Percentiles rank a stretch among this genome's conserved stretches.
phyloP scores from a whole-genome alignment of 2,888 invertebrate species.

The Cremastobaeus sp. region DNA sequence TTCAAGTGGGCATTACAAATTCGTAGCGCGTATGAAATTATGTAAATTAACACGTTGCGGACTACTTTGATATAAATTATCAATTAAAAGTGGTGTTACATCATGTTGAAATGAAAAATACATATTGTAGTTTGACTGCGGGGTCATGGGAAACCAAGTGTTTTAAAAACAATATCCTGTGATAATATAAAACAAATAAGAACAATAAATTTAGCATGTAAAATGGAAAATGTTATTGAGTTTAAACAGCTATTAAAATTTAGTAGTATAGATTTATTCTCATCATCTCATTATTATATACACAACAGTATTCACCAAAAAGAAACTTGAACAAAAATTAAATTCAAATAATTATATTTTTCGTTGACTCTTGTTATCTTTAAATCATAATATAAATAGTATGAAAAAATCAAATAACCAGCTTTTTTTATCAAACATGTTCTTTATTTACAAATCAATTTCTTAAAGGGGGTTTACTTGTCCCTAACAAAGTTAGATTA shows the following conservation, averaged over 20 bases:
- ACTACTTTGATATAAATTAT: constrained; percentile 18
- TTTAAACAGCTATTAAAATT: no score
- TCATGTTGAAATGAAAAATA: neutral
- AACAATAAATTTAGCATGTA: no score
- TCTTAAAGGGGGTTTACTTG: constrained; percentile 61
- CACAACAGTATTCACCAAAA: no score
- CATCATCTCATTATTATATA: no score
- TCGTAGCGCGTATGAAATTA: constrained; percentile 11
- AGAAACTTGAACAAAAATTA: no score
- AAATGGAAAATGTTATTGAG: no score
- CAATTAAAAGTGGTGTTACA: constrained; percentile 1
- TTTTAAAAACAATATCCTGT: no score
- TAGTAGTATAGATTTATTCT: no score
- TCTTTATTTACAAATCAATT: constrained; percentile 76
- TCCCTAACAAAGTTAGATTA: constrained; percentile 60
- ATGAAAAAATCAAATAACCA: neutral
- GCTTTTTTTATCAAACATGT: constrained; percentile 72
- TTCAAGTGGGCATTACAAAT: no score
- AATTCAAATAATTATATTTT: no score
- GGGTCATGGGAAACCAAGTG: constrained; percentile 17
- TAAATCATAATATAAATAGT: constrained; percentile 10
- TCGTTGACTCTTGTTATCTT: constrained; percentile 2
- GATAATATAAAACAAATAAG: neutral
- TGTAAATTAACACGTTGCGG: constrained; percentile 17
- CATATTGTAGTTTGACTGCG: neutral